Evolutionary conservation across 2,113 vertebrate genomes (phyloP).

Genomic region (Malurus melanocephalus): DNA sequence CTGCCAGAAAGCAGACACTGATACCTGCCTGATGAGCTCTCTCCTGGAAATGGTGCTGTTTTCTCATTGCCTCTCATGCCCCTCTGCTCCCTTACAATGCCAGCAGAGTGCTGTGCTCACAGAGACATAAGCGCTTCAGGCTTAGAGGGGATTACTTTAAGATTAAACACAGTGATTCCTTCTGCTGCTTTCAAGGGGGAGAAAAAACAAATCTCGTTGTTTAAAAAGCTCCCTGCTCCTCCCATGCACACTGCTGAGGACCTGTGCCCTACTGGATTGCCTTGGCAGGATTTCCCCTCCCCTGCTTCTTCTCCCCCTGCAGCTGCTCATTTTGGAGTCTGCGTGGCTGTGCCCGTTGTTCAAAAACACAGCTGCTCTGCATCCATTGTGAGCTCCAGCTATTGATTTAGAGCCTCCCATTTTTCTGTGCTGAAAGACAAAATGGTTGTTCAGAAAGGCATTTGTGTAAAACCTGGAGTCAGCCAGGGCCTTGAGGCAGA

Average conservation of each 20-base stretch:
- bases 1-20: neutral
- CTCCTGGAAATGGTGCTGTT: neutral
- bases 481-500: slow-evolving; percentile 15
- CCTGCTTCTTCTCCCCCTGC: neutral
- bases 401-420: slow-evolving; percentile 30
- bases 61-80: neutral
- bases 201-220: neutral
- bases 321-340: slow-evolving; percentile 24
- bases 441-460: slow-evolving; percentile 22
- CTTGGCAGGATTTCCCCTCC: neutral
- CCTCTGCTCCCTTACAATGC: neutral
- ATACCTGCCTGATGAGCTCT: neutral
- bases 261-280: neutral
- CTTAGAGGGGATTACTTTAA: slow-evolving; percentile 10
- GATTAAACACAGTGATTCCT: slow-evolving; percentile 18
- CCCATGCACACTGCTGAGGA: neutral
- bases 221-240: neutral
- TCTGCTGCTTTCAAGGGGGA: neutral
- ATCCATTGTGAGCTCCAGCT: slow-evolving; percentile 1
- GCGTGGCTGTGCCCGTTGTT: neutral
- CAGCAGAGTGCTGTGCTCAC: neutral
- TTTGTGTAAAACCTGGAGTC: neutral
- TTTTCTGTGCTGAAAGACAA: slow-evolving; percentile 22
- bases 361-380: slow-evolving; percentile 25
- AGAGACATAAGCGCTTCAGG: neutral